Evolutionary conservation across 2,797 vertebrate species (phyloP), one percentile per base, ranked within the genome.

Genomic region (Lagocephalus sceleratus): DNA sequence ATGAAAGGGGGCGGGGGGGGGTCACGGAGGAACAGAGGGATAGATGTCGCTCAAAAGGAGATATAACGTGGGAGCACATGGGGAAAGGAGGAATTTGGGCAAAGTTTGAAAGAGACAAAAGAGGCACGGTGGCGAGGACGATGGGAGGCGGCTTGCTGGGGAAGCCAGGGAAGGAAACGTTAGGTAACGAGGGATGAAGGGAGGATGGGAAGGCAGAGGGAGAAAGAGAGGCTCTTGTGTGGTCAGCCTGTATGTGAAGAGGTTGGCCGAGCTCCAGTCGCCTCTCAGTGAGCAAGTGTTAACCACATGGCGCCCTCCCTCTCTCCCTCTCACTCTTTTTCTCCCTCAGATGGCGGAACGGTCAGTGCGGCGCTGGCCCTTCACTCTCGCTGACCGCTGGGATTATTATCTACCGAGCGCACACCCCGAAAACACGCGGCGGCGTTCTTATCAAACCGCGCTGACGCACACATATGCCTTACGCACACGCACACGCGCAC

Each of bases 181-280:
- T 87, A 85, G 80, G 82, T 81, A 79, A 88, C 65, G 54, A 86
- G 83, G 83, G 78, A 83, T 84, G 78, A 72, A 76, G 73, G 75
- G 71, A 84, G 86, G 82, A 81, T 76, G 71, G 80, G 73, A 44
- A 87, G 83, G 73, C 73, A 79, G 75, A 84, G 76, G 68, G 82
- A 87, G 82, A 84, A 85, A 86, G 79, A 86, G 78, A 84, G 83
- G 84, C 86, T 88, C 81, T 88, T 87, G 85, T 89, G 84, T 87
- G 86, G 85, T 88, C 85, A 85, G 85, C 75, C 83, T 82, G 86
- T 89, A 76, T 88, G 86, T 88, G 86, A 87, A 87, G 84, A 80
- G 85, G 77, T 86, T 90, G 88, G 88, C 89, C 32, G 54, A 25
- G 70, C 74, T 89, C 88, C 89, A 90, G 86, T 85, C 79, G 85